phyloP scores from a whole-genome alignment of 2,113 vertebrate genomes.

The Gallinago jamesoni region DNA sequence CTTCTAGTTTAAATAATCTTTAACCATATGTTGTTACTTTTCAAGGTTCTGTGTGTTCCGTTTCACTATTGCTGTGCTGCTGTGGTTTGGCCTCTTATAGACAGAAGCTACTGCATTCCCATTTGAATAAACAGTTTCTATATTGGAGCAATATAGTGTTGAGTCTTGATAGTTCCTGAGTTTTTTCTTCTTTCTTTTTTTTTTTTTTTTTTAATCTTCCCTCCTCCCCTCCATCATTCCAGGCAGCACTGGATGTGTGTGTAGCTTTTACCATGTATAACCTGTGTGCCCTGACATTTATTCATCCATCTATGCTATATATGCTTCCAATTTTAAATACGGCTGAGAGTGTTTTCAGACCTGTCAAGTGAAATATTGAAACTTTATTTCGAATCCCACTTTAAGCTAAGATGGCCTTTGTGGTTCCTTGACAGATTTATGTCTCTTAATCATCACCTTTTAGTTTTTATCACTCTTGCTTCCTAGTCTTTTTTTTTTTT shows the following conservation, averaged over 20 bases:
- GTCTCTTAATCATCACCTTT: background rate
- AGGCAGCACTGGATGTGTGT: background rate
- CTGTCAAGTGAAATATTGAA: background rate
- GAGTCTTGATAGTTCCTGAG: background rate
- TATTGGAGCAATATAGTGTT: background rate
- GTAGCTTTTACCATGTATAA: background rate
- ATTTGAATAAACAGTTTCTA: background rate
- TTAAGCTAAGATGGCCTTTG: background rate
- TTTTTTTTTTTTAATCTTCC: too few species aligned
- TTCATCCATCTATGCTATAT: background rate
- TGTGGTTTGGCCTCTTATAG: background rate
- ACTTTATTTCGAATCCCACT: background rate
- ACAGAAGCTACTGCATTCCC: background rate
- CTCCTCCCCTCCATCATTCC: background rate
- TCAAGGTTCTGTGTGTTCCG: background rate
- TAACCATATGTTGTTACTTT: background rate
- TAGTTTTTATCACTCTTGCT: background rate
- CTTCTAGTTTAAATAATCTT: background rate
- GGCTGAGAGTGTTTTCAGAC: background rate
- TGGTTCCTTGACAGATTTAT: background rate
- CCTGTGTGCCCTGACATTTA: background rate
- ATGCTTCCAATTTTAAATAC: background rate
- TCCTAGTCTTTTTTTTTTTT: background rate
- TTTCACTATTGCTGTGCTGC: background rate
- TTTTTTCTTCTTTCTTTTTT: too few species aligned